Percentiles rank a stretch among this genome's conserved stretches.
Conservation (phyloP, 1,140 invertebrate genomes). For the Ips nitidus region DNA sequence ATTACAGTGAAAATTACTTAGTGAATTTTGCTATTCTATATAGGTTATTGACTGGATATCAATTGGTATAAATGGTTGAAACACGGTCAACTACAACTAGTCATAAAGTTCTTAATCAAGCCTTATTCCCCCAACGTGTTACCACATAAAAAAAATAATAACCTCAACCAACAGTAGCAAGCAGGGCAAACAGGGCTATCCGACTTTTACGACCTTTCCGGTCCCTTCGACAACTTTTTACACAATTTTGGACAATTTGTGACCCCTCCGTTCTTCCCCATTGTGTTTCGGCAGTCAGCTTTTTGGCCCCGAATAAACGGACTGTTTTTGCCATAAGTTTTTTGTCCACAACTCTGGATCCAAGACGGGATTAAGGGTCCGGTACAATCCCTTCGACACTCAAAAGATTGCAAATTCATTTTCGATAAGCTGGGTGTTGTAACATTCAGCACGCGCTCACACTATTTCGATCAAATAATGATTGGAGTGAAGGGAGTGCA, state of each 20-base stretch:
- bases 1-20: no score
- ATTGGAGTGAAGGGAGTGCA: slow-evolving; percentile 7
- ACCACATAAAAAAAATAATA: slow-evolving; percentile 24
- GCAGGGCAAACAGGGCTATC: slow-evolving; percentile 26
- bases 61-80: no score
- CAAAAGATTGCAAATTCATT: neutral
- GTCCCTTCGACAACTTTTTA: slow-evolving; percentile 29
- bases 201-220: slow-evolving; percentile 28
- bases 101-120: no score
- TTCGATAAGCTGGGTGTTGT: neutral
- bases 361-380: no score
- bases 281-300: slow-evolving; percentile 10
- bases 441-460: neutral
- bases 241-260: slow-evolving; percentile 25
- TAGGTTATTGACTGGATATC: no score
- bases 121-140: no score
- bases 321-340: neutral
- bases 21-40: no score
- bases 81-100: no score
- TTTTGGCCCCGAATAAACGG: slow-evolving; percentile 4
- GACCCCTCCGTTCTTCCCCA: slow-evolving; percentile 15
- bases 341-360: no score
- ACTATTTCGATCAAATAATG: neutral
- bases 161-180: slow-evolving; percentile 16
- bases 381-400: neutral